Evolutionary conservation across 1,140 invertebrate species (phyloP).

Genomic region (Philotrypesis tridentata): DNA sequence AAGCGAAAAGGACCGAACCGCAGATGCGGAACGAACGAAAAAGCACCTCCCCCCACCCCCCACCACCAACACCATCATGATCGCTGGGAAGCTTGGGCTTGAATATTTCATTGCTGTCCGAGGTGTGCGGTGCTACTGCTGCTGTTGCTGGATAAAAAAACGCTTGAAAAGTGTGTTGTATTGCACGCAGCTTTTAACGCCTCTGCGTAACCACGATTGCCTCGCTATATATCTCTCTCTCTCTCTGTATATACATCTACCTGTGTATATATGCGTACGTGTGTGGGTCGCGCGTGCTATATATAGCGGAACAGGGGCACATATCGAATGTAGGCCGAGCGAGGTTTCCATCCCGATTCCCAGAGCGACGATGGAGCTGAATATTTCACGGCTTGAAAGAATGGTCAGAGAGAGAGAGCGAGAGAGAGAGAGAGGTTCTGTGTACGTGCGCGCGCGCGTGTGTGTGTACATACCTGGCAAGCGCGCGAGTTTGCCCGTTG

Average conservation of each 20-base stretch:
- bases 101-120: conserved; percentile 18
- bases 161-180: not conserved
- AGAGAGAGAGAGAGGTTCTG: not conserved
- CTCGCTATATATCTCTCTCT: too few species aligned
- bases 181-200: conserved; percentile 17
- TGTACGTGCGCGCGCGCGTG: too few species aligned
- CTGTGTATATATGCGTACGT: too few species aligned
- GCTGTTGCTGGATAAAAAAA: conserved; percentile 7
- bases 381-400: conserved; percentile 17
- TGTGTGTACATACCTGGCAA: not conserved
- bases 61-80: too few species aligned
- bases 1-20: not conserved
- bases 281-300: not conserved
- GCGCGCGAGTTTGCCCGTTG: not conserved
- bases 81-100: not conserved
- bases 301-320: not conserved
- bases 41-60: too few species aligned
- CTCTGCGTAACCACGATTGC: not conserved
- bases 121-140: too few species aligned
- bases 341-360: not conserved
- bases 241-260: too few species aligned
- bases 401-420: not conserved
- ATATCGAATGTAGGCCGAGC: conserved; percentile 20
- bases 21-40: not conserved
- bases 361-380: conserved; percentile 18